Conservation (phyloP, 2,797 vertebrate genomes). For the Crax fasciolata region DNA sequence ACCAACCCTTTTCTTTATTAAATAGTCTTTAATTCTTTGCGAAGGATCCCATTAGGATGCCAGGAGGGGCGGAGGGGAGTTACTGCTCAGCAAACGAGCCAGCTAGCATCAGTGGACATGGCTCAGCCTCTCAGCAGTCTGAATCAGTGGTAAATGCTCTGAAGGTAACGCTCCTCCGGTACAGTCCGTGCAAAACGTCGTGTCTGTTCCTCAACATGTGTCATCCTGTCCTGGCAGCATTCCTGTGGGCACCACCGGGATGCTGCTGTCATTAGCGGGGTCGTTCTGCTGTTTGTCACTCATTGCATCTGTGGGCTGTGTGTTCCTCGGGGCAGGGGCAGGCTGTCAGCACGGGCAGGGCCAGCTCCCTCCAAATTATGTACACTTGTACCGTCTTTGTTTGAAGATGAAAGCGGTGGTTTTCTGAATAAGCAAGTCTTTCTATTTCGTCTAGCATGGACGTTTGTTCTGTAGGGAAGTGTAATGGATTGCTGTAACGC, state of each 20-base stretch:
- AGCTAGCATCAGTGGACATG: constrained; percentile 84
- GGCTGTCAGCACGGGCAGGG: background rate
- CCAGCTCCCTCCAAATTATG: background rate
- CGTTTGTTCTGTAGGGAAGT: background rate
- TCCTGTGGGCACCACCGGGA: constrained; percentile 17
- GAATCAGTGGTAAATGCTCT: constrained; percentile 88
- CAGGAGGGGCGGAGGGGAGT: constrained; percentile 86
- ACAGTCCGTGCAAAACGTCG: constrained; percentile 62
- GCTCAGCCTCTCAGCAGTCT: constrained; percentile 84
- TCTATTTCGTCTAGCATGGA: background rate
- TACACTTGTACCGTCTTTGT: background rate
- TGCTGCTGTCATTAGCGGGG: constrained; percentile 38
- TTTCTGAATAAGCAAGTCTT: background rate
- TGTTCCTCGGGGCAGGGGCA: background rate
- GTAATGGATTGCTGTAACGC: background rate
- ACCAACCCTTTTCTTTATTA: constrained; percentile 80
- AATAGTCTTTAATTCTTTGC: constrained; percentile 86
- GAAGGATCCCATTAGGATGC: constrained; percentile 85
- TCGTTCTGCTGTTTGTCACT: constrained; percentile 61
- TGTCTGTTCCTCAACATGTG: constrained; percentile 67
- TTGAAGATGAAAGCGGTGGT: background rate
- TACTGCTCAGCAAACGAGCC: constrained; percentile 83
- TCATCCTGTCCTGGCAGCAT: constrained; percentile 64
- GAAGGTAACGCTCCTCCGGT: constrained; percentile 82
- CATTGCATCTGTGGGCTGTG: constrained; percentile 67